Evolutionary conservation across 2,888 invertebrate species (phyloP), one percentile per base, ranked within the genome.

Genomic region (Harpalus rufipes): DNA sequence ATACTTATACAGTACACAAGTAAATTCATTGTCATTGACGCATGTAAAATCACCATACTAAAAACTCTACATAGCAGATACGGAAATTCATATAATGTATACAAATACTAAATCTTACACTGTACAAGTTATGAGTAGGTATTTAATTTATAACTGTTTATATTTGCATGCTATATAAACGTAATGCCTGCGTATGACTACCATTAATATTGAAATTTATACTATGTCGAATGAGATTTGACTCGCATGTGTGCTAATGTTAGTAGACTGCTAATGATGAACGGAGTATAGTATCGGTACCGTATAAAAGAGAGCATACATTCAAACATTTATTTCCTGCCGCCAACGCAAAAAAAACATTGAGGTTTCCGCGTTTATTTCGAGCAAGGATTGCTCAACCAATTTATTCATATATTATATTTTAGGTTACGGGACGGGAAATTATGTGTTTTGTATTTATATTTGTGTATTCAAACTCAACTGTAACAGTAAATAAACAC

Each of bases 291-390:
- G 44, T 51, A 51, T 51, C 44, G 6, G 21, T 21, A 21, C 3
- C 21, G 21, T 21, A n/a, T n/a, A 21, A 3, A 2, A 51, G 44
- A 32, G 32, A 32, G 32, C 1, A 32, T 12, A 51, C 12, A 51
- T 51, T 8, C 0, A 8, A 51, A 51, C 44, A 10, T 51, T 51
- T 51, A 51, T 51, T 51, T 51, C 44, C 44, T 51, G 12, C 32
- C 44, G 12, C 44, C 44, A 8, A 51, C 44, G 44, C 12, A 12
- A 51, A 51, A 51, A 51, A 12, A 12, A 1, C 12, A 12, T 51
- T 51, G 44, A 32, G 44, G 12, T 51, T 51, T 51, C 44, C 44
- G 44, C 44, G 44, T 51, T 51, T 51, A 51, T 51, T 51, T 51
- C 44, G 12, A 7, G 44, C 44, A 12, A 32, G 10, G 44, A 8